Conservation (phyloP, 2,797 vertebrate species). For the Sebastes ruberrimus region DNA sequence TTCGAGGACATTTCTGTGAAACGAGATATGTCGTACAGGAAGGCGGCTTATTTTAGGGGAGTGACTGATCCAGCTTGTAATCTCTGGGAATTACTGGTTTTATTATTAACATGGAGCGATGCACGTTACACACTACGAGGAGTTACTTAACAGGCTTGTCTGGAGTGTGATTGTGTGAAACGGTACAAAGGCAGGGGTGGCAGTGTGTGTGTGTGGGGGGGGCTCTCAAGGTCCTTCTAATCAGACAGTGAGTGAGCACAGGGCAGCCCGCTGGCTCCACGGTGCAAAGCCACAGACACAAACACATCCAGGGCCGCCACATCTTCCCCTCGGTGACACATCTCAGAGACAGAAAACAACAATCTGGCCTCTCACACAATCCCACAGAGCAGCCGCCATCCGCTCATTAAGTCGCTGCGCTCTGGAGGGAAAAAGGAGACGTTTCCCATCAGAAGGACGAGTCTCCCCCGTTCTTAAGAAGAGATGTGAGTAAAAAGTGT, state of each 20-base stretch:
- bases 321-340: constrained; percentile 43
- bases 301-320: constrained; percentile 39
- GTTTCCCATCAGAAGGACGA: not conserved
- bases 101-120: not conserved
- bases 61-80: constrained; percentile 44
- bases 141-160: constrained; percentile 10
- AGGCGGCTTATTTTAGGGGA: constrained; percentile 23
- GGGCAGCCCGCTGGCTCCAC: constrained; percentile 22
- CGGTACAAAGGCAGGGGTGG: not conserved
- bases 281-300: constrained; percentile 47
- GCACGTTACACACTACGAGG: not conserved
- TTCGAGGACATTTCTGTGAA: constrained; percentile 11
- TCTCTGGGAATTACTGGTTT: constrained; percentile 42
- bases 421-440: not conserved
- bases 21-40: not conserved
- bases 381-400: constrained; percentile 15
- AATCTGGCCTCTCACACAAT: constrained; percentile 23
- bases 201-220: not conserved
- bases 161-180: constrained; percentile 21
- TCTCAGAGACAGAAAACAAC: constrained; percentile 36
- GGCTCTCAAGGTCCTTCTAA: constrained; percentile 28
- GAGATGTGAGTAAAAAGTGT: constrained; percentile 3
- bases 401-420: constrained; percentile 1
- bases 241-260: constrained; percentile 34
- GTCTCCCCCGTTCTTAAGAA: not conserved